A percentile compares a stretch with the other conserved stretches of the same genome.
Conservation (phyloP, 2,797 vertebrate species). For the Muscicapa striata region DNA sequence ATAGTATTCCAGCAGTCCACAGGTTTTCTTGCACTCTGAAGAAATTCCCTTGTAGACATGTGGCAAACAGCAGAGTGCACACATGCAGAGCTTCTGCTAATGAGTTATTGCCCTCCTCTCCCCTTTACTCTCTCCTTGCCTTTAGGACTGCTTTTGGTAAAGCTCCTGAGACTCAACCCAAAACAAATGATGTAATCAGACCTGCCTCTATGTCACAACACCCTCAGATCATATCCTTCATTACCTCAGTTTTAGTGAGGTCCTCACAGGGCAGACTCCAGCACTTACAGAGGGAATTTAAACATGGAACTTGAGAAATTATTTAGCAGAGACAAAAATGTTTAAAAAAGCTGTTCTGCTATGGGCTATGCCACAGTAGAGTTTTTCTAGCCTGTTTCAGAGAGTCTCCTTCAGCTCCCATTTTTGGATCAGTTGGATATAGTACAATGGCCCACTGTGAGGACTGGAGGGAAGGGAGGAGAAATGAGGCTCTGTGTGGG, state of each 20-base stretch:
- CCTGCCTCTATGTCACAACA: conserved; percentile 51
- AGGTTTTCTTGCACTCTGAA: neutral
- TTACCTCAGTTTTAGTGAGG: neutral
- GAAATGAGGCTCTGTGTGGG: neutral
- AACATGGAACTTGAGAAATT: neutral
- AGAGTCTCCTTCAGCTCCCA: neutral
- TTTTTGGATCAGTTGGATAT: neutral
- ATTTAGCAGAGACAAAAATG: neutral
- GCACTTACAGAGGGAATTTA: neutral
- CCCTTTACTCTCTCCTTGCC: neutral
- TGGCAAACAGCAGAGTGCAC: neutral
- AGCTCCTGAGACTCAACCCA: conserved; percentile 45
- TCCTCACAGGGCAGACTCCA: neutral
- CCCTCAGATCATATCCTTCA: neutral
- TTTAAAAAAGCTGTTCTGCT: neutral
- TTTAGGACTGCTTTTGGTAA: conserved; percentile 63
- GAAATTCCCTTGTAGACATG: neutral
- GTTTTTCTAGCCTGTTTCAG: conserved; percentile 1
- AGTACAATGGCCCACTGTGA: conserved; percentile 37
- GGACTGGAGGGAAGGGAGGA: neutral
- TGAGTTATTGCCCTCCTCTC: neutral
- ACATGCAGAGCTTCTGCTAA: neutral
- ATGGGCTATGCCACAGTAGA: neutral
- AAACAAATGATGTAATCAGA: conserved; percentile 74
- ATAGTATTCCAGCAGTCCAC: neutral